Percentiles rank a stretch among this genome's conserved stretches.
These are phyloP conservation scores for Craterocephalus amniculus DNA, from an alignment of 2,797 vertebrate species.

Conservation along the genomic window DNA sequence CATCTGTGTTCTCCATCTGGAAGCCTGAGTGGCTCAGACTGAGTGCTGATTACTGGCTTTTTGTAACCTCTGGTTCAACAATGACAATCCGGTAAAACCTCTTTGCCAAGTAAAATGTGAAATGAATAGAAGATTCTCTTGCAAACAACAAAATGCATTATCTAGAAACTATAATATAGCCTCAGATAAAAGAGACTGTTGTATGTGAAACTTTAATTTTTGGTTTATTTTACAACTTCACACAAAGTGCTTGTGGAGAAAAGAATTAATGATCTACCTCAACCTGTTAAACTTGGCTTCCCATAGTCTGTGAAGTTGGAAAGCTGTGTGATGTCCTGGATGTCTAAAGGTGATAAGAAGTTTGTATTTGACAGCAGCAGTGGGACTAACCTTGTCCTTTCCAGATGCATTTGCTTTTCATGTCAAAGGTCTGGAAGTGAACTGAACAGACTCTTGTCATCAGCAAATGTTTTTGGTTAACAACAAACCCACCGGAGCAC, in stretches of 20 bases:
- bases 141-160: background rate
- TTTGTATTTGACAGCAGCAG: constrained; percentile 44
- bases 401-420: constrained; percentile 57
- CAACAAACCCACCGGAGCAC: too few relatives aligned
- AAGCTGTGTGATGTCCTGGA: constrained; percentile 21
- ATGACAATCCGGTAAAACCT: constrained; percentile 21
- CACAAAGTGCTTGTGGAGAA: background rate
- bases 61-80: constrained; percentile 32
- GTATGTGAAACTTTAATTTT: background rate
- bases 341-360: constrained; percentile 35
- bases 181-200: background rate
- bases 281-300: background rate
- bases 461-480: constrained; percentile 30
- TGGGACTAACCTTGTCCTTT: constrained; percentile 57
- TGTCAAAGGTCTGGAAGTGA: constrained; percentile 34
- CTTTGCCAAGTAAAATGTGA: constrained; percentile 43
- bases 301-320: background rate
- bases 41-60: constrained; percentile 15
- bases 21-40: constrained; percentile 27
- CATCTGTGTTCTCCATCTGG: constrained; percentile 43
- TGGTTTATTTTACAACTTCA: constrained; percentile 3
- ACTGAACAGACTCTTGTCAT: constrained; percentile 10
- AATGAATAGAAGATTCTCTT: constrained; percentile 17
- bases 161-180: background rate
- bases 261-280: background rate